Evolutionary conservation across 1,140 invertebrate species (phyloP), one percentile per base, ranked within the genome.

Genomic region (Meloidogyne exigua): DNA sequence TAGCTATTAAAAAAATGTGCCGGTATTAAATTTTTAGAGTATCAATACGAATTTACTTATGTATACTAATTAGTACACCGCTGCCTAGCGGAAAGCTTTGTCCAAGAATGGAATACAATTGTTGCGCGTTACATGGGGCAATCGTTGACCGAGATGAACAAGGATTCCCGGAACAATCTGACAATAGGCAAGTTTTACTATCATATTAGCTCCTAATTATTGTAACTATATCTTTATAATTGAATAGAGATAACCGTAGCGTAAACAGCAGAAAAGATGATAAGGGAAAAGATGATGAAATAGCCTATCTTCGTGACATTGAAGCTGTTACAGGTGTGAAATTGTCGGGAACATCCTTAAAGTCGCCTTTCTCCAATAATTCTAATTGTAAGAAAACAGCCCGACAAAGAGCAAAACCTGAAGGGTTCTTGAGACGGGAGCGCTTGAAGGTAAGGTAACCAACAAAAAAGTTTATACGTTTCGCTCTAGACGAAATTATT

Each of bases 401-500:
- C 64, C 66, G 76, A 9, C 75, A 82, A 71, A 69, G 83, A 21
- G 39, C 81, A 72, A 74, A 74, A 66, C 71, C 82, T 12, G 67
- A 69, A 72, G 28, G 39, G 12, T 65, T 23, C 5, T 64, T 72
- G 63, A 18, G 74, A 3, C 32, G 82, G 15, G 82, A 83, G n/a
- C 76, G 82, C 25, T 65, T 85, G 18, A 39, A 57, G 81, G 83
- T 83, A 32, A 42, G 2, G 13, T 80, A 18, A 2, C 12, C 63
- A 63, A 62, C 28, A 28, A 44, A 23, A 26, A 13, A 13, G 13
- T 28, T 25, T 13, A 28, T 36, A 13, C 12, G 39, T 23, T 44
- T 67, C 79, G 32, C 80, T 84, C 49, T 62, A 82, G 77, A 83
- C 76, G 32, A 83, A 83, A 72, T 64, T 83, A 18, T 84, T 83